Base-by-base conservation (phyloP, 64 coral and sea anemone species). In the Pachyseris speciosa region DNA sequence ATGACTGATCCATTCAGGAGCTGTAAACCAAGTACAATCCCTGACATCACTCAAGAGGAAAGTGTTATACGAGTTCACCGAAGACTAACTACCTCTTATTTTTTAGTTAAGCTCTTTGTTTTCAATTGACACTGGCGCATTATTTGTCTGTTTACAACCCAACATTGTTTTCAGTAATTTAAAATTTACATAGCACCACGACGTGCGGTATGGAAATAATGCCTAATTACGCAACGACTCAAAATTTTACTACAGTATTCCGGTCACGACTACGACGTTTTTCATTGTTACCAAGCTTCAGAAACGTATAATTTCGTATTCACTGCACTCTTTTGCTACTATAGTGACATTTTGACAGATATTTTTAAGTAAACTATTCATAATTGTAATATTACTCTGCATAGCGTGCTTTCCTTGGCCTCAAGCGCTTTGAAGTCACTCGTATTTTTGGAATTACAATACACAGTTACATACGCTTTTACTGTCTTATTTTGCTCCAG, bases 381-480 rank as follows among this genome's bases (percentile, higher is more conserved):
- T 22, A 15, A 52, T 26, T 28, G 39, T 61, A 61, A 30, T 74
- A 74, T 76, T 47, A 19, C 58, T 61, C 16, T 1, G n/a, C 17
- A 39, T 22, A 22, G 5, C 33, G 1, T 7, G 5, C n/a, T n/a
- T n/a, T n/a, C n/a, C n/a, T 24, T 71, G 2, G 0, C 64, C 24
- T 20, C 2, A 15, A 67, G 64, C 28, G 30, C 24, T 67, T 32
- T 67, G 30, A 67, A 26, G 30, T 58, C 28, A 55, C 29, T 28
- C 29, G 37, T 76, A 76, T 76, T 76, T 51, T 76, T 76, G 73
- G 42, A 75, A n/a, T 10, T 75, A 15, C n/a, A 20, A 0, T 74
- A 29, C 4, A 29, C 11, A 11, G 27, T 43, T 11, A 5, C 43
- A 3, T 44, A 9, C 22, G 22, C 44, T 9, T 50, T 44, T 32